A percentile compares a stretch with the other conserved stretches of the same genome.
Evolutionary conservation across 2,888 invertebrate species (phyloP).

Genomic region (Toxonevra muliebris): DNA sequence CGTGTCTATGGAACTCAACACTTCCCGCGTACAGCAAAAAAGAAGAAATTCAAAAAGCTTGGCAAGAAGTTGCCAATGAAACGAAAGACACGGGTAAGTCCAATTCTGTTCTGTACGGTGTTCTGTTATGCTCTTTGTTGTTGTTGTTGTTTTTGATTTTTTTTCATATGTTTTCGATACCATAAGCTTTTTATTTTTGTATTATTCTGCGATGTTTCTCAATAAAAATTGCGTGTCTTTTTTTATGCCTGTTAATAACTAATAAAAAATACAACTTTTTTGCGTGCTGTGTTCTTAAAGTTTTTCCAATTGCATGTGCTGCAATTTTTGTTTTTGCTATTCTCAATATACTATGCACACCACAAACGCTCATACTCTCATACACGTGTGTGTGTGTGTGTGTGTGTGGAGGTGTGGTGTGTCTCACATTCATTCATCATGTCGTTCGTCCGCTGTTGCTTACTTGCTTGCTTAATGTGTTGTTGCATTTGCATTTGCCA

Average conservation of each 20-base stretch:
- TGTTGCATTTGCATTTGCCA: slow-evolving; percentile 48
- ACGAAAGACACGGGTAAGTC: slow-evolving; percentile 60
- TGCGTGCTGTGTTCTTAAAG: background rate
- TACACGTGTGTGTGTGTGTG: slow-evolving; percentile 24
- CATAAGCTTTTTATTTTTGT: background rate
- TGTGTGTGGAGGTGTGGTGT: slow-evolving; percentile 24
- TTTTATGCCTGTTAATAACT: background rate
- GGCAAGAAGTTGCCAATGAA: slow-evolving; percentile 61
- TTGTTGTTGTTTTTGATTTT: slow-evolving; percentile 25
- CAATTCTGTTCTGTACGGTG: background rate
- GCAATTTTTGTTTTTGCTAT: background rate
- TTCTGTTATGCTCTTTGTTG: slow-evolving; percentile 15
- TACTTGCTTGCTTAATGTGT: slow-evolving; percentile 29
- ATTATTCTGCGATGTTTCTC: background rate
- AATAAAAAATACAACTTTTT: background rate
- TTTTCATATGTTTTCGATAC: background rate
- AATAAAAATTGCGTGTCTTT: background rate
- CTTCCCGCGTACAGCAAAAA: slow-evolving; percentile 61
- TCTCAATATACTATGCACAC: background rate
- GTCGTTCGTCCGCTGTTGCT: slow-evolving; percentile 14
- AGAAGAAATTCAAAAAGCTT: slow-evolving; percentile 59
- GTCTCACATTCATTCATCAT: slow-evolving; percentile 4
- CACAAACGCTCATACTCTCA: background rate
- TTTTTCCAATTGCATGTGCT: slow-evolving; percentile 5
- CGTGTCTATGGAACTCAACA: slow-evolving; percentile 59